Conservation (phyloP, 2,888 invertebrate species). For the Scaptomyza flava region DNA sequence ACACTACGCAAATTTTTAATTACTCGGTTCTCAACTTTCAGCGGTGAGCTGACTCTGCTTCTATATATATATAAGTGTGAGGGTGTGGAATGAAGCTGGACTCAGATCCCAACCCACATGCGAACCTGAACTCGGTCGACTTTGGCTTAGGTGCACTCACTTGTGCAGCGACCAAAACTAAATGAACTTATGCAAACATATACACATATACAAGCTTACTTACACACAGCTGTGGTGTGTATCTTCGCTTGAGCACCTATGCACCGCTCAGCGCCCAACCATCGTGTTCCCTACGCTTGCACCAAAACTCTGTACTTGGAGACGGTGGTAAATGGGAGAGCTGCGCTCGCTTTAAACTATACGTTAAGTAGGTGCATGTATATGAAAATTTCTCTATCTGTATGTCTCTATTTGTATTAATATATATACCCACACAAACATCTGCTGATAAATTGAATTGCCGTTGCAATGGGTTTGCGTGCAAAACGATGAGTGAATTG, state of each 20-base stretch:
- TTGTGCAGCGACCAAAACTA: constrained; percentile 70
- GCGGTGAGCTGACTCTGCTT: constrained; percentile 21
- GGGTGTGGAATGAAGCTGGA: constrained; percentile 31
- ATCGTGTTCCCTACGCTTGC: constrained; percentile 13
- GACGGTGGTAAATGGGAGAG: constrained; percentile 27
- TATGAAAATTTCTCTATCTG: constrained; percentile 57
- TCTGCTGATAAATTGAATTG: constrained; percentile 32
- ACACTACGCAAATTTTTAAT: constrained; percentile 74
- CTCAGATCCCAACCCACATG: constrained; percentile 3
- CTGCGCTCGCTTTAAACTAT: constrained; percentile 63
- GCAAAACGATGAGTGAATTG: constrained; percentile 51
- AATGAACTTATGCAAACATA: constrained; percentile 59
- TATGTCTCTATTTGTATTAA: constrained; percentile 14
- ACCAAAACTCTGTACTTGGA: constrained; percentile 14
- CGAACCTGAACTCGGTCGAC: constrained; percentile 42
- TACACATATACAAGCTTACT: neutral
- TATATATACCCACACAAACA: constrained; percentile 2
- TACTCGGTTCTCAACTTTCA: constrained; percentile 73
- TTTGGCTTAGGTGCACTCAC: constrained; percentile 70
- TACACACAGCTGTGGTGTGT: constrained; percentile 35
- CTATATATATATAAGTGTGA: constrained; percentile 9
- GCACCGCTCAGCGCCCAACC: constrained; percentile 4
- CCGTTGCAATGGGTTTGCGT: constrained; percentile 8
- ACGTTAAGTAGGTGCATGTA: constrained; percentile 78
- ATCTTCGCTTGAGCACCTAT: constrained; percentile 71